Conservation (phyloP, 2,113 vertebrate species). For the Rafetus swinhoei region DNA sequence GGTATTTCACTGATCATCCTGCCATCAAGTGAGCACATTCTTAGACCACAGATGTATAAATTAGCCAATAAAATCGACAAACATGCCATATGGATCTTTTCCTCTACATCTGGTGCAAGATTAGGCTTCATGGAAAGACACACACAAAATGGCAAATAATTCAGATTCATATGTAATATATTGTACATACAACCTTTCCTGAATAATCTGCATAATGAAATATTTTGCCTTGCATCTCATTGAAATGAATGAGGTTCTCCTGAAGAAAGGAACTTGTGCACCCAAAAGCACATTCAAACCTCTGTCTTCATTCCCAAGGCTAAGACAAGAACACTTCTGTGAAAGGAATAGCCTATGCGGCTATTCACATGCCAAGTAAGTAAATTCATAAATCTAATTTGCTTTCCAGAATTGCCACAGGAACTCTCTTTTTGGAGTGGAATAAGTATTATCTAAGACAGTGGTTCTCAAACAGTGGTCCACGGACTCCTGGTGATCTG, state of each 20-base stretch:
- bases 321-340: constrained; percentile 49
- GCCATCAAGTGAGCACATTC: not conserved
- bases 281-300: constrained; percentile 7
- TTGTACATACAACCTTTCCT: constrained; percentile 19
- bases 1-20: not conserved
- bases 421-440: rapidly evolving
- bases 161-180: not conserved
- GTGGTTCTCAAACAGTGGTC: too few relatives aligned
- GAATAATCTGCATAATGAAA: constrained; percentile 44
- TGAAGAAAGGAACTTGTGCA: constrained; percentile 11
- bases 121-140: constrained; percentile 4
- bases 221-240: constrained; percentile 14
- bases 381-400: not conserved
- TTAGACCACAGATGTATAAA: not conserved
- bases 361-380: not conserved
- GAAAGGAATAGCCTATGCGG: not conserved
- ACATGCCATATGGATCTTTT: not conserved
- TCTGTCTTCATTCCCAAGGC: constrained; percentile 23
- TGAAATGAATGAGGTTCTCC: constrained; percentile 16
- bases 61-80: not conserved
- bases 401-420: not conserved
- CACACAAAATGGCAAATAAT: not conserved
- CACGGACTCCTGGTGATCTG: too few relatives aligned
- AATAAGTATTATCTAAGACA: not conserved
- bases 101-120: constrained; percentile 2